These are phyloP conservation scores for Lumbricus terrestris DNA, from an alignment of 2,888 invertebrate species.

Conservation along the genomic window DNA sequence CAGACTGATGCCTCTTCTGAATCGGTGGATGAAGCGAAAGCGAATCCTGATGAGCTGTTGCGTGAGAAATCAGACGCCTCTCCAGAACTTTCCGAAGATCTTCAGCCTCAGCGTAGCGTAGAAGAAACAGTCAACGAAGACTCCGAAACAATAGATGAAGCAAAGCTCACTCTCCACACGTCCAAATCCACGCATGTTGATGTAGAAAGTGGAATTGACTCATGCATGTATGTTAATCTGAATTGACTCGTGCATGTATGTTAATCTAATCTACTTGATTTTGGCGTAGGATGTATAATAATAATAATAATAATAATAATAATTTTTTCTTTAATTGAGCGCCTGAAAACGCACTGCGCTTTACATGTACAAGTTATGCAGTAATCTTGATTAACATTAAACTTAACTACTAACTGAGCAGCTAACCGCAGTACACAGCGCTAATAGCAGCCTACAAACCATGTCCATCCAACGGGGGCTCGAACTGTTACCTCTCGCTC, in stretches of 20 bases:
- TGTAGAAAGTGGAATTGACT: slow-evolving; percentile 3
- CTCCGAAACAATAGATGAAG: background rate
- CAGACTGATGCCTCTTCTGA: background rate
- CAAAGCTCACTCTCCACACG: background rate
- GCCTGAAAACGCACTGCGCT: no score
- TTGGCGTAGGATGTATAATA: background rate
- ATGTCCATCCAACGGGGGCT: no score
- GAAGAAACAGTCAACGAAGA: background rate
- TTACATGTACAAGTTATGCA: no score
- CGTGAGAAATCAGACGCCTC: background rate
- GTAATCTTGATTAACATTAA: no score
- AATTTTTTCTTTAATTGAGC: no score
- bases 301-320: no score
- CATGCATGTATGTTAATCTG: background rate
- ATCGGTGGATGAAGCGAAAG: background rate
- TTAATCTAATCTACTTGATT: background rate
- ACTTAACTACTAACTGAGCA: no score
- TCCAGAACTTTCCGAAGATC: background rate
- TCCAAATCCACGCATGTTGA: background rate
- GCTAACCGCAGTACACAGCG: no score
- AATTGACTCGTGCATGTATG: background rate
- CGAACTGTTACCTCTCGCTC: no score
- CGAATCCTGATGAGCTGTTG: background rate
- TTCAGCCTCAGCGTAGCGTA: background rate
- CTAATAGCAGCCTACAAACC: no score